phyloP scores from a whole-genome alignment of 2,888 invertebrate genomes.

The Phyllotreta striolata region DNA sequence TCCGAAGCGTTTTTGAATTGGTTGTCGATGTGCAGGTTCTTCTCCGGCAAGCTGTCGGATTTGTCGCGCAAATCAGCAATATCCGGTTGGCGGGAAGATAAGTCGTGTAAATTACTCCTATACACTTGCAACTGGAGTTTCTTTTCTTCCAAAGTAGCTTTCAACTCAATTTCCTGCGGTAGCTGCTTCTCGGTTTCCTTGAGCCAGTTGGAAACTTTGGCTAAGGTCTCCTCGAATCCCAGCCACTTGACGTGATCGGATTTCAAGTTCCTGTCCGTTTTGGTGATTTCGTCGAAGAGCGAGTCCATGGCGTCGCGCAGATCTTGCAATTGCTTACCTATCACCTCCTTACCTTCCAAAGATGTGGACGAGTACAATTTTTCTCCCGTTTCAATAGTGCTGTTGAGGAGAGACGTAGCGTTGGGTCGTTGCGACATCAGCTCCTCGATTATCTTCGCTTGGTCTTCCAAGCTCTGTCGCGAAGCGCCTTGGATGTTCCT shows the following conservation, averaged over 20 bases:
- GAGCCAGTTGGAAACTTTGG: conserved; percentile 82
- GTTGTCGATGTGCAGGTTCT: conserved; percentile 76
- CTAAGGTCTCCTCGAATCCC: conserved; percentile 87
- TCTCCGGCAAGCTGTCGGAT: conserved; percentile 81
- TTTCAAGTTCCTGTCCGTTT: conserved; percentile 81
- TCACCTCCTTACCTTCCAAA: conserved; percentile 84
- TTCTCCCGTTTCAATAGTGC: conserved; percentile 87
- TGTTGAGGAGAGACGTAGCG: conserved; percentile 79
- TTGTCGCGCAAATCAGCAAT: conserved; percentile 82
- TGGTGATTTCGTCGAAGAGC: conserved; percentile 81
- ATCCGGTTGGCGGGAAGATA: conserved; percentile 84
- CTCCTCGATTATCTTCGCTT: conserved; percentile 76
- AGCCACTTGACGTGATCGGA: conserved; percentile 86
- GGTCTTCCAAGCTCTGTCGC: conserved; percentile 74
- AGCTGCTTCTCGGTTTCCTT: conserved; percentile 77
- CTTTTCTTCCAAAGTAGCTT: conserved; percentile 90
- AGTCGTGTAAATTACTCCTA: conserved; percentile 82
- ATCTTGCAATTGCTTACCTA: conserved; percentile 83
- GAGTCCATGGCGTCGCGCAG: conserved; percentile 83
- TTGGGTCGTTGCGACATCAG: conserved; percentile 78
- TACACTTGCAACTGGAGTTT: conserved; percentile 86
- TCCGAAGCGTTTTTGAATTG: conserved; percentile 74
- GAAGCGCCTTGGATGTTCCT: conserved; percentile 70
- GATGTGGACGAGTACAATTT: conserved; percentile 87
- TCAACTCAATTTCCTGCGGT: conserved; percentile 80